These are phyloP conservation scores for Rhagium mordax DNA, from an alignment of 2,888 invertebrate genomes.

Conservation along the genomic window DNA sequence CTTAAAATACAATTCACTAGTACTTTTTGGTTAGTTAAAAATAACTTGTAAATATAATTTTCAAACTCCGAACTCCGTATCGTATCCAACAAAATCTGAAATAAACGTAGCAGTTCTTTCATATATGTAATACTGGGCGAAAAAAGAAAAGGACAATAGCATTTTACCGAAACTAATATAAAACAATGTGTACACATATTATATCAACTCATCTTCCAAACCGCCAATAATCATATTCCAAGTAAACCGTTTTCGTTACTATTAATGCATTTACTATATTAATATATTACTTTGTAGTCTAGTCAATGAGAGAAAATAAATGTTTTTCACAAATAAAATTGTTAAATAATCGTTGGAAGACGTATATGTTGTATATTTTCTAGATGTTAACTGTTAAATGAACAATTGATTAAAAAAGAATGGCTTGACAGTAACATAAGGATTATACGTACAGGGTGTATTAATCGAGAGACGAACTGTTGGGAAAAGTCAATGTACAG, in stretches of 20 bases:
- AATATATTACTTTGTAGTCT: neutral
- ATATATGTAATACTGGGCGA: too few relatives aligned
- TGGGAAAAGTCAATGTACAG: neutral
- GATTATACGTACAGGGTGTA: slow-evolving; percentile 14
- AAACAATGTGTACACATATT: neutral
- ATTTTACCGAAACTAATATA: neutral
- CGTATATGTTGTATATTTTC: too few relatives aligned
- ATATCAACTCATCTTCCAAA: too few relatives aligned
- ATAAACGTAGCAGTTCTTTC: too few relatives aligned
- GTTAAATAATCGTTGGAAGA: neutral
- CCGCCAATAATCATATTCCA: too few relatives aligned
- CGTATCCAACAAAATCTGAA: too few relatives aligned
- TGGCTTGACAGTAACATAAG: neutral
- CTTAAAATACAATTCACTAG: too few relatives aligned
- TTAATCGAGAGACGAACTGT: neutral
- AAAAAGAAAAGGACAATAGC: neutral
- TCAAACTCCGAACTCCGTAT: too few relatives aligned
- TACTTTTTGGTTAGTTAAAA: too few relatives aligned
- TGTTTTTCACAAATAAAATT: neutral
- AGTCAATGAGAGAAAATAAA: neutral
- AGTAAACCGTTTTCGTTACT: neutral
- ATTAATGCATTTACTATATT: neutral
- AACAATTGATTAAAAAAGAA: neutral
- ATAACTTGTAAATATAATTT: too few relatives aligned
- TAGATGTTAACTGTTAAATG: neutral